Evolutionary conservation across 2,888 invertebrate genomes (phyloP), one percentile per base, ranked within the genome.

Genomic region (Andrena fulva): DNA sequence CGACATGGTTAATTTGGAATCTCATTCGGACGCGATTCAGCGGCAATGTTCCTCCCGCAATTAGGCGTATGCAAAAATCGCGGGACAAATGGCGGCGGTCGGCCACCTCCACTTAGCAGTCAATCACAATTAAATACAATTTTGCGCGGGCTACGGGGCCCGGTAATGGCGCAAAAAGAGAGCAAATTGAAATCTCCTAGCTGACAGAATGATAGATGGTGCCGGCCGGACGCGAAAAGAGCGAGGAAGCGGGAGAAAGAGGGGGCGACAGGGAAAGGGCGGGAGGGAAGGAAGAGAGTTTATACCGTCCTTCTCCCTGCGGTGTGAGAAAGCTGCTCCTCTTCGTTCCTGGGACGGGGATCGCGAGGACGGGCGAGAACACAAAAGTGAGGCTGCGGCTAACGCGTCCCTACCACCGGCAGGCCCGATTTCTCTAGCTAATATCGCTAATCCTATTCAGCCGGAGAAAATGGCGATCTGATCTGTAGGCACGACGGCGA

Each of bases 91-190:
- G 91, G 85, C 84, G 87, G 79, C 85, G 88, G 86, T 85, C 86
- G 86, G 87, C 87, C 89, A 87, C 90, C 90, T 90, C 91, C 90
- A 91, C 90, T 92, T 90, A 91, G 92, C 93, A 92, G 92, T 93
- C 93, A 93, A 93, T 93, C 93, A 93, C 92, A 92, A 93, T 93
- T 93, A 93, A 92, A 93, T 93, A 93, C 92, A 92, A 93, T 93
- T 93, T 93, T 93, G 92, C 92, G 88, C 90, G 90, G 84, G 87
- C 87, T 78, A 85, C 86, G 87, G 87, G 88, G 80, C 85, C 85
- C 88, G 87, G 90, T 91, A 91, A 91, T 91, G 92, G 90, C 77
- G 90, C 92, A 93, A 92, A 93, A 93, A 93, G 91, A 91, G 93
- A 93, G 92, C 92, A 93, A 93, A 93, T 93, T 93, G 92, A 93